Percentiles rank a stretch among this genome's conserved stretches.
These are phyloP conservation scores for Enteromius trimaculatus DNA, from an alignment of 2,797 vertebrate species.

Conservation along the genomic window DNA sequence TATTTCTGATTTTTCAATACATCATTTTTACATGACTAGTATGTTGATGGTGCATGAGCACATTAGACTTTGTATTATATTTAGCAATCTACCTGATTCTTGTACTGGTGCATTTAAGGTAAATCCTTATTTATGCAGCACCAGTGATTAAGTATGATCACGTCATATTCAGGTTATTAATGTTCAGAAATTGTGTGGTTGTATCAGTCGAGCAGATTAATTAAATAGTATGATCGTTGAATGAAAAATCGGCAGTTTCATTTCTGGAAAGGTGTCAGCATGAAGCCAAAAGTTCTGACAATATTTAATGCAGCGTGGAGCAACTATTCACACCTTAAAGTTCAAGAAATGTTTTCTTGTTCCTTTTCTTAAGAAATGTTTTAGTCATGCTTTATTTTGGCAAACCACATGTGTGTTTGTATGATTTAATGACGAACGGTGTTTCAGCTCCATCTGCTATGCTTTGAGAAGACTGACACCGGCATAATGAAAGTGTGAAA, in stretches of 20 bases:
- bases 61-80: neutral
- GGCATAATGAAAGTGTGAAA: slow-evolving; percentile 4
- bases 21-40: neutral
- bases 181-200: neutral
- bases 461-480: slow-evolving; percentile 14
- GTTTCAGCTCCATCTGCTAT: neutral
- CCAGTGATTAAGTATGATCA: neutral
- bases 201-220: neutral
- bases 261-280: neutral
- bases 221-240: neutral
- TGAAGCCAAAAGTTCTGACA: neutral
- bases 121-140: neutral
- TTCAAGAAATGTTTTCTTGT: slow-evolving; percentile 14
- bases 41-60: neutral
- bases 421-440: slow-evolving; percentile 23
- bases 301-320: neutral
- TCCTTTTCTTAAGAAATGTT: slow-evolving; percentile 2
- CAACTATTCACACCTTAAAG: slow-evolving; percentile 9
- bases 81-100: neutral
- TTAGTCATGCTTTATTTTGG: slow-evolving; percentile 9
- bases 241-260: neutral
- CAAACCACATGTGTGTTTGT: slow-evolving; percentile 4
- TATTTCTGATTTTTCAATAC: neutral
- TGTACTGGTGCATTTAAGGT: neutral
- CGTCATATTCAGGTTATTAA: neutral